Percentiles rank a stretch among this genome's conserved stretches.
Conservation (phyloP, 1,140 invertebrate species). For the Berghia stephanieae region DNA sequence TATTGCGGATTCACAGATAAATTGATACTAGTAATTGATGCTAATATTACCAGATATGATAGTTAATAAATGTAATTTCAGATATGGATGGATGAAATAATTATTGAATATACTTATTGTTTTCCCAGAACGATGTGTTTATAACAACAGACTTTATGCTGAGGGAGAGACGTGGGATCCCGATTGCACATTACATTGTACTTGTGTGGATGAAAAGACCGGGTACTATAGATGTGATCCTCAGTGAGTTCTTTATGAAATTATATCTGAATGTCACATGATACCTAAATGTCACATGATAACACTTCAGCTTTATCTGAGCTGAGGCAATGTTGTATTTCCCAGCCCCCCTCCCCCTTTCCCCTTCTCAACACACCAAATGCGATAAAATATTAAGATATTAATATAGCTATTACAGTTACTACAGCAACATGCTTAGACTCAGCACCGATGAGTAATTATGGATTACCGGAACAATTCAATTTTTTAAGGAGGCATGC, state of each 20-base stretch:
- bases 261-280: background rate
- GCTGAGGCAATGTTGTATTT: background rate
- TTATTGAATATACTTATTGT: background rate
- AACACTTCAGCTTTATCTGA: background rate
- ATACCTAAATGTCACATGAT: background rate
- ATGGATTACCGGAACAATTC: too few species aligned
- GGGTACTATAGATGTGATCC: conserved; percentile 34
- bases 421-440: too few species aligned
- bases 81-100: too few species aligned
- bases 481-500: too few species aligned
- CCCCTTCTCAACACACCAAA: background rate
- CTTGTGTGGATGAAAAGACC: conserved; percentile 27
- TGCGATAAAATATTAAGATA: background rate
- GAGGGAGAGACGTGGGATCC: conserved; percentile 33
- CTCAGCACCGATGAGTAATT: too few species aligned
- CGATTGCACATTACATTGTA: conserved; percentile 25
- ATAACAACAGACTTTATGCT: conserved; percentile 28
- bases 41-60: too few species aligned
- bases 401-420: conserved; percentile 23
- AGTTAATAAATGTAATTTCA: too few species aligned
- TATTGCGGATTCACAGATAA: background rate
- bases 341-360: background rate
- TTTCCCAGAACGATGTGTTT: conserved; percentile 33
- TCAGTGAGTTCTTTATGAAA: conserved; percentile 15
- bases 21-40: background rate